phyloP scores from a whole-genome alignment of 2,888 invertebrate species.

The Lepidochrysops patricia region DNA sequence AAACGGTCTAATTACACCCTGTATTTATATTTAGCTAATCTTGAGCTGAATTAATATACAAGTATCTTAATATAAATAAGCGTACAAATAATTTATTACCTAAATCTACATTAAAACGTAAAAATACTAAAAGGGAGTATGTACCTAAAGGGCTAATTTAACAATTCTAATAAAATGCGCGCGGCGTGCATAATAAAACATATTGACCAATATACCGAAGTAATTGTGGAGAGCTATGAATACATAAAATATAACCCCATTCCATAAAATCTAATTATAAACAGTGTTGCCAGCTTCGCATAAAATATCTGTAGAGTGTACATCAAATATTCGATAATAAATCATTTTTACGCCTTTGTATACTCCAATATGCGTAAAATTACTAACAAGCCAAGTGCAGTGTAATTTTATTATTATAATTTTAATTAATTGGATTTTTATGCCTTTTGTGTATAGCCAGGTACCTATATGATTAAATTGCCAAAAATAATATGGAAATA shows the following conservation, averaged over 20 bases:
- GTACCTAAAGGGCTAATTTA: background rate
- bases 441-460: background rate
- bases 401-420: background rate
- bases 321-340: slow-evolving; percentile 10
- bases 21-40: too few species aligned
- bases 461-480: background rate
- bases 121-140: background rate
- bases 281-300: slow-evolving; percentile 12
- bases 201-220: slow-evolving; percentile 4
- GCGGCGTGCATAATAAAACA: slow-evolving; percentile 1
- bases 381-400: background rate
- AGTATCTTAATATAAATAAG: too few species aligned
- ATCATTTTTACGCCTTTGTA: slow-evolving; percentile 5
- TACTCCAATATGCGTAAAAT: background rate
- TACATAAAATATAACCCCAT: slow-evolving; percentile 11
- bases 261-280: slow-evolving; percentile 14
- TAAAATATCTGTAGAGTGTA: slow-evolving; percentile 7
- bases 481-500: too few species aligned
- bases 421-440: background rate
- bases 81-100: too few species aligned
- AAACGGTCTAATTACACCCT: too few species aligned
- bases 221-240: slow-evolving; percentile 7
- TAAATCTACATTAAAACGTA: too few species aligned
- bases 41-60: too few species aligned
- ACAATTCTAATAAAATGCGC: slow-evolving; percentile 1